A percentile compares a stretch with the other conserved stretches of the same genome.
Conservation (phyloP, 2,888 invertebrate species). For the Anodontia alba region DNA sequence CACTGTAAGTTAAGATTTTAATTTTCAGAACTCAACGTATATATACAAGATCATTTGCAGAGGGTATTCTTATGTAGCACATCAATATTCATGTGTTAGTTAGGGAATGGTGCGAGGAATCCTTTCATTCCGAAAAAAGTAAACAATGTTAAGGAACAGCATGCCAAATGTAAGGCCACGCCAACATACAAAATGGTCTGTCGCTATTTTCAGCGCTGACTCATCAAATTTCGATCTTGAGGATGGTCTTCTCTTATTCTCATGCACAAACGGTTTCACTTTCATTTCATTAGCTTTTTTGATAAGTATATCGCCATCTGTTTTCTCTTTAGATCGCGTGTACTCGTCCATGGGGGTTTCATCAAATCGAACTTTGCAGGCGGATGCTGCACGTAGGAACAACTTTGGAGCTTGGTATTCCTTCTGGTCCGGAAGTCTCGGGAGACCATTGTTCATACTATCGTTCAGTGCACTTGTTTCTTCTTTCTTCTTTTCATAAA, state of each 20-base stretch:
- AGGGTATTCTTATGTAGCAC: too few relatives aligned
- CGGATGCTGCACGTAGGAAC: constrained; percentile 36
- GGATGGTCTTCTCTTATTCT: constrained; percentile 35
- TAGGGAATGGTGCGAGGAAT: too few relatives aligned
- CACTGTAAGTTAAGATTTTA: too few relatives aligned
- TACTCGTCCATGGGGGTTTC: background rate
- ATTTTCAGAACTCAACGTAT: too few relatives aligned
- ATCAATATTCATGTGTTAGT: too few relatives aligned
- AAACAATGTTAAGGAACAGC: too few relatives aligned
- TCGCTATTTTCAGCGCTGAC: constrained; percentile 36
- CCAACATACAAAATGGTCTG: constrained; percentile 51
- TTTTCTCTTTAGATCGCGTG: constrained; percentile 28
- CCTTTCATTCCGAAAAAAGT: too few relatives aligned
- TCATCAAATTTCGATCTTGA: constrained; percentile 54
- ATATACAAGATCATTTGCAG: too few relatives aligned
- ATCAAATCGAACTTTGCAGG: constrained; percentile 21
- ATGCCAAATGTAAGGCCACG: background rate
- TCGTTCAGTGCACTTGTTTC: background rate
- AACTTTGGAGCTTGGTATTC: constrained; percentile 46
- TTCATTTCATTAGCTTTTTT: constrained; percentile 25
- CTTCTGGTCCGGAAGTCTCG: constrained; percentile 25
- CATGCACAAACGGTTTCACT: constrained; percentile 33
- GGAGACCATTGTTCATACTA: background rate
- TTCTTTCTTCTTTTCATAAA: constrained; percentile 11
- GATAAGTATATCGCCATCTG: constrained; percentile 24